Percentiles rank a stretch among this genome's conserved stretches.
These are phyloP conservation scores for Gobiocypris rarus DNA, from an alignment of 2,113 vertebrate species.

Conservation along the genomic window DNA sequence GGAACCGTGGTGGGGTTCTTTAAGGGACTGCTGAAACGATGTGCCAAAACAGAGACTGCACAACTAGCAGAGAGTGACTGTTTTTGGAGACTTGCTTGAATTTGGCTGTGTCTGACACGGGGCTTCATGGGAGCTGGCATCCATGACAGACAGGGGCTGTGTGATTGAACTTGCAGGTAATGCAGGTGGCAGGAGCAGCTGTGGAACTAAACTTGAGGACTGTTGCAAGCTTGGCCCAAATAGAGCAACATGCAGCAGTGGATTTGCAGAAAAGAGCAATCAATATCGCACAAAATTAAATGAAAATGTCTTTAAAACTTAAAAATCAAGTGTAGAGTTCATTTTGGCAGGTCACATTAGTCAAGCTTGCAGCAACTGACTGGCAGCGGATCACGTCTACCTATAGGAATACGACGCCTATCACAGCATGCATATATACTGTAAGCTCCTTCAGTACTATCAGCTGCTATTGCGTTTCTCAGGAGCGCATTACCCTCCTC, in stretches of 20 bases:
- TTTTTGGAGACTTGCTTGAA: conserved; percentile 10
- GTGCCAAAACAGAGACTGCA: conserved; percentile 13
- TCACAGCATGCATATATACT: no score
- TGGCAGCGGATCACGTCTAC: no score
- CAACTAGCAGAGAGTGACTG: background rate
- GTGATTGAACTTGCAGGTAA: conserved; percentile 43
- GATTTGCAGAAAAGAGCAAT: background rate
- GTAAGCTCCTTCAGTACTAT: no score
- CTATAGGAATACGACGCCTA: no score
- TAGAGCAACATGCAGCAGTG: background rate
- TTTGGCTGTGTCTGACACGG: conserved; percentile 42
- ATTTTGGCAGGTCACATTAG: no score
- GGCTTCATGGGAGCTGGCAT: conserved; percentile 48
- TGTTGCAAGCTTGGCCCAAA: background rate
- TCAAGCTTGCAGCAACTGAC: no score
- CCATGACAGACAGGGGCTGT: conserved; percentile 43
- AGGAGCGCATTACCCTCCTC: no score
- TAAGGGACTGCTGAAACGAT: conserved; percentile 12
- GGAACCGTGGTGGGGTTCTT: conserved; percentile 24
- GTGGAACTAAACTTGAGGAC: conserved; percentile 35
- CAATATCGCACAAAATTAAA: no score
- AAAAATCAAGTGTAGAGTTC: no score
- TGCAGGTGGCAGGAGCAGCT: conserved; percentile 41
- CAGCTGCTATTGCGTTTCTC: no score
- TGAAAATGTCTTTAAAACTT: no score